Evolutionary conservation across 2,797 vertebrate genomes (phyloP).

Genomic region (Aldrovandia affinis): DNA sequence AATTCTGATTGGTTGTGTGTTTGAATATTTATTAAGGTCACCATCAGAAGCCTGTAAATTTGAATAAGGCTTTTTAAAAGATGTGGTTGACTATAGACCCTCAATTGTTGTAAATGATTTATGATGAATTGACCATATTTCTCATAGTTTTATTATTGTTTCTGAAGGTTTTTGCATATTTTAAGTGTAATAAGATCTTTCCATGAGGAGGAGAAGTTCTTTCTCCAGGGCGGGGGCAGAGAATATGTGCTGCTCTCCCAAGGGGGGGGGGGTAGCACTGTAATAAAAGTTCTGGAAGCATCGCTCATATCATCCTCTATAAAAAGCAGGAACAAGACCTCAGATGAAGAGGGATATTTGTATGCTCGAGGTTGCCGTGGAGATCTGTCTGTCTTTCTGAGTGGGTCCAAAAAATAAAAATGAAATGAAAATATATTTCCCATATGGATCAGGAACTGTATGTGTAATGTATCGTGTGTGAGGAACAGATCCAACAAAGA

Average conservation of each 20-base stretch:
- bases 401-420: constrained; percentile 23
- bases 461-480: background rate
- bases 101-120: background rate
- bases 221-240: background rate
- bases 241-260: too few relatives aligned
- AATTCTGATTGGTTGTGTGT: background rate
- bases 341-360: constrained; percentile 21
- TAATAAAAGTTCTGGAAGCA: constrained; percentile 21
- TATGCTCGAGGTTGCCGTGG: constrained; percentile 27
- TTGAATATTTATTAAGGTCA: background rate
- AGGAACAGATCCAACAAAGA: background rate
- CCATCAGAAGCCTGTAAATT: background rate
- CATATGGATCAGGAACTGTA: constrained; percentile 13
- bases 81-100: background rate
- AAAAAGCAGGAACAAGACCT: constrained; percentile 18
- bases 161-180: constrained; percentile 5
- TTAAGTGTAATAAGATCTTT: background rate
- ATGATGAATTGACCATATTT: background rate
- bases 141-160: background rate
- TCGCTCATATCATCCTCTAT: constrained; percentile 19
- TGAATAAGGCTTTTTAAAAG: too few relatives aligned
- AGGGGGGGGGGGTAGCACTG: background rate
- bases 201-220: background rate
- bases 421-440: constrained; percentile 30
- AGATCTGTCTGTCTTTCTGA: background rate